phyloP scores from a whole-genome alignment of 2,888 invertebrate species.

The Melinaea marsaeus region DNA sequence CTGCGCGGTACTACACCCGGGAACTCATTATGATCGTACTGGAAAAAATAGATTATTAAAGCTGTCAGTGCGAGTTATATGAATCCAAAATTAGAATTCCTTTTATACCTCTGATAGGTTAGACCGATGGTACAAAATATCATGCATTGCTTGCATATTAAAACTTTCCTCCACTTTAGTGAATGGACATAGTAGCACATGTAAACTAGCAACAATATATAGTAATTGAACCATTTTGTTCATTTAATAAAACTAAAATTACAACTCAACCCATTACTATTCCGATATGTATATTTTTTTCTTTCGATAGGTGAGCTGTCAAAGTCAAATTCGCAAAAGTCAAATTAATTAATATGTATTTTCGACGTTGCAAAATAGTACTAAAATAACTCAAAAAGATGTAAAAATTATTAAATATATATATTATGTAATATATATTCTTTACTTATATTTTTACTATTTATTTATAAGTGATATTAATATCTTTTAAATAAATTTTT shows the following conservation, averaged over 20 bases:
- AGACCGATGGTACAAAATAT: constrained; percentile 91
- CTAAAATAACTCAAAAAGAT: too few species aligned
- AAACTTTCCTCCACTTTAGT: constrained; percentile 99
- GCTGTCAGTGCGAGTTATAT: constrained; percentile 40
- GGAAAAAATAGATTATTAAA: constrained; percentile 40
- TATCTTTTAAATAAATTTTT: too few species aligned
- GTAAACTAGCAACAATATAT: constrained; percentile 85
- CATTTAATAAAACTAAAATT: constrained; percentile 33
- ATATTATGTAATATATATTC: too few species aligned
- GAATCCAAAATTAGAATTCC: constrained; percentile 71
- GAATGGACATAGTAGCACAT: constrained; percentile 93
- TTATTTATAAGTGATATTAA: too few species aligned
- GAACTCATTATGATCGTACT: constrained; percentile 99
- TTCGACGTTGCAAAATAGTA: too few species aligned
- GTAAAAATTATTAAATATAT: too few species aligned
- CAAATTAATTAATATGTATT: neutral
- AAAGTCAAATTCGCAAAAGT: constrained; percentile 7
- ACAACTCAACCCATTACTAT: constrained; percentile 26
- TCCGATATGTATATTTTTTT: too few species aligned
- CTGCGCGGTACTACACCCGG: constrained; percentile 98
- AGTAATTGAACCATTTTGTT: constrained; percentile 84
- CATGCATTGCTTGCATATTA: constrained; percentile 98
- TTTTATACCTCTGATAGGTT: constrained; percentile 88
- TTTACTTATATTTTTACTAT: too few species aligned
- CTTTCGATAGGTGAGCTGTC: constrained; percentile 12